These are phyloP conservation scores for Cryptoprocta ferox DNA, from an alignment of 2,797 vertebrate genomes.

Conservation along the genomic window DNA sequence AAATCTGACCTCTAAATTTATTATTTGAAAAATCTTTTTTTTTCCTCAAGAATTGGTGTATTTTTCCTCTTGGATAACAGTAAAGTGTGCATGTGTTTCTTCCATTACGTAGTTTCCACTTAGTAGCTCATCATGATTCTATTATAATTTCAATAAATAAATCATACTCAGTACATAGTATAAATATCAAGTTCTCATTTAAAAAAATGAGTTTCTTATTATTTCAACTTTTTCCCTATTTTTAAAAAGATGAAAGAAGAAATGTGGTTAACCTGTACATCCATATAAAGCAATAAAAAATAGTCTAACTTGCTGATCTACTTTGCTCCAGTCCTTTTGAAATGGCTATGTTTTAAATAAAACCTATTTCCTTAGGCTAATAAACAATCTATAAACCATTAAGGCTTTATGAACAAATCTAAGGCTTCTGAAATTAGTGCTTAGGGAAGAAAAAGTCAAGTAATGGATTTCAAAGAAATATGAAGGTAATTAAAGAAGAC, in stretches of 20 bases:
- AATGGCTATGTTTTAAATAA: constrained; percentile 65
- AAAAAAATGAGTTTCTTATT: constrained; percentile 14
- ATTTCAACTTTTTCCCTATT: neutral
- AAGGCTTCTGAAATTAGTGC: constrained; percentile 73
- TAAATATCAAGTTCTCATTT: neutral
- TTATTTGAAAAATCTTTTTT: neutral
- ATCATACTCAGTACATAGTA: constrained; percentile 41
- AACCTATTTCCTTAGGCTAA: constrained; percentile 57
- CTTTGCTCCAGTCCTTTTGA: constrained; percentile 54
- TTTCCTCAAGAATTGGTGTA: neutral
- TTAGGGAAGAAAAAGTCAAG: constrained; percentile 66
- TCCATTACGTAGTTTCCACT: constrained; percentile 61
- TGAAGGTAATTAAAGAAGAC: constrained; percentile 48
- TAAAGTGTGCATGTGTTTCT: constrained; percentile 65
- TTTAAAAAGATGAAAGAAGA: constrained; percentile 36
- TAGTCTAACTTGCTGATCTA: neutral
- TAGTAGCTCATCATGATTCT: constrained; percentile 64
- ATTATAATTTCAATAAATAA: constrained; percentile 71
- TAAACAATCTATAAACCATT: constrained; percentile 68
- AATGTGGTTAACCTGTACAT: neutral
- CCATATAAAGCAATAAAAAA: constrained; percentile 4
- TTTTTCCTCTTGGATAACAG: neutral
- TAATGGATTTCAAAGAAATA: constrained; percentile 64
- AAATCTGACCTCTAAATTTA: neutral
- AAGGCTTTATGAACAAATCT: constrained; percentile 71